Evolutionary conservation across 2,888 invertebrate genomes (phyloP), one percentile per base, ranked within the genome.

Genomic region (Epinotia ramella): DNA sequence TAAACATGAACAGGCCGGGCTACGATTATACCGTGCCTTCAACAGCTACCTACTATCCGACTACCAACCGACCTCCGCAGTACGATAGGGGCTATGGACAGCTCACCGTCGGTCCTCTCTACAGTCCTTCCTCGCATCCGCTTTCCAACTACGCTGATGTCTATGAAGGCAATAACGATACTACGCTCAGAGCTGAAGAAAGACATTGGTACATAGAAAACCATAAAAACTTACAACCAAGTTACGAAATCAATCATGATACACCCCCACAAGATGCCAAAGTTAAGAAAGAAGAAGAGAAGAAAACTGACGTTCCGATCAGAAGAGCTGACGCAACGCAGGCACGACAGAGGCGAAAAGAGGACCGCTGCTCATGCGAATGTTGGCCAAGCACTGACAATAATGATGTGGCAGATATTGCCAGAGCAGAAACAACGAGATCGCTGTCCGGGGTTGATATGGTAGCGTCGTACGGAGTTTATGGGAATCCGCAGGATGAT

Each of bases 1-100:
- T 90, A 88, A 94, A 94, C 89, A 94, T 94, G 94, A 94, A 93
- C 94, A 91, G 94, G 91, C 89, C 93, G 90, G 93, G 91, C 88
- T 94, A 93, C 91, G 93, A 94, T 83, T 94, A 92, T 83, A 89
- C 88, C 90, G 93, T 90, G 90, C 94, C 94, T 88, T 89, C 91
- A 84, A 91, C 93, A 81, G 91, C 92, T 78, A 89, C 93, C 72
- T 94, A 92, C 82, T 94, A 94, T 83, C 88, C 91, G 81, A 90
- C 89, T 82, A 91, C 89, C 86, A 92, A 88, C 82, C 89, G 91
- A 78, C 91, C 91, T 70, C 94, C 94, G 77, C 94, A 93, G 80
- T 94, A 94, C 88, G 94, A 94, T 60, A 91, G 92, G 65, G 89
- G 90, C 71, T 94, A 93, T 85, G 92, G 91, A 68, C 92, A 91